phyloP scores from a whole-genome alignment of 2,888 invertebrate genomes.

The Microdon myrmicae region DNA sequence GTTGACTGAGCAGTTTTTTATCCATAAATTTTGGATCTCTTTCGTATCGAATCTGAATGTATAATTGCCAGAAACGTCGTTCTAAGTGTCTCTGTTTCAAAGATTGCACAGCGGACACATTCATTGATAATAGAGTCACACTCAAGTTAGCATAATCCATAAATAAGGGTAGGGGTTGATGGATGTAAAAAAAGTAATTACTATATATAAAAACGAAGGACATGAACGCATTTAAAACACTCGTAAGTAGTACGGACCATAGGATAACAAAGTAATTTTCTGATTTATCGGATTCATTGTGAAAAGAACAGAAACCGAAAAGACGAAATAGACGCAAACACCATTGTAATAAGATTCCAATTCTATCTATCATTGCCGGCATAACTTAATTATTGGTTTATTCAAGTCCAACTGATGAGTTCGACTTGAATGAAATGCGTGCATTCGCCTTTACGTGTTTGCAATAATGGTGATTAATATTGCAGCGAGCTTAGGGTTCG shows the following conservation, averaged over 20 bases:
- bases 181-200: constrained; percentile 53
- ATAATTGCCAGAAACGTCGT: constrained; percentile 38
- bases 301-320: constrained; percentile 55
- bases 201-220: constrained; percentile 33
- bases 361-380: too few relatives aligned
- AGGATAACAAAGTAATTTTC: constrained; percentile 15
- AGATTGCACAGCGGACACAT: constrained; percentile 5
- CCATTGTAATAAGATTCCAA: too few relatives aligned
- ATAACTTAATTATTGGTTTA: too few relatives aligned
- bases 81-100: not conserved
- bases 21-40: constrained; percentile 1
- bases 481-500: too few relatives aligned
- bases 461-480: too few relatives aligned
- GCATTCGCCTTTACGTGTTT: too few relatives aligned
- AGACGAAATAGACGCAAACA: constrained; percentile 57
- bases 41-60: not conserved
- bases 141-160: constrained; percentile 56
- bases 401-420: too few relatives aligned
- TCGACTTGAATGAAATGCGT: too few relatives aligned
- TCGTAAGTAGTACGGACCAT: constrained; percentile 54
- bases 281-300: constrained; percentile 19
- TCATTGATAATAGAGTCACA: constrained; percentile 54
- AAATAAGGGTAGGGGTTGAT: constrained; percentile 55
- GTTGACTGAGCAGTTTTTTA: not conserved
- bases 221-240: constrained; percentile 30